Conservation (phyloP, 2,797 vertebrate species). For the Myotis findleyi region DNA sequence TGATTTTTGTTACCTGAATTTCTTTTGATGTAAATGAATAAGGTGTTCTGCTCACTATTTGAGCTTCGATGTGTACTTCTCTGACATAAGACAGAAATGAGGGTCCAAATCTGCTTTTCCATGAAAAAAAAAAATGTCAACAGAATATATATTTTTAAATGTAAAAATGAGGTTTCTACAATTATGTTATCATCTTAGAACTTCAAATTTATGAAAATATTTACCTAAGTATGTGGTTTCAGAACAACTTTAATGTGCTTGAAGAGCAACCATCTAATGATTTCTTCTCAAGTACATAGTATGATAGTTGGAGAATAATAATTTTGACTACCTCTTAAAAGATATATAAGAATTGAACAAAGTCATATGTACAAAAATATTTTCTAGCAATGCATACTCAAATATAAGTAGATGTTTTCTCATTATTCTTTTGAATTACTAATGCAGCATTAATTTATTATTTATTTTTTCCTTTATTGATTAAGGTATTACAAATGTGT, state of each 20-base stretch:
- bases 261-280: not conserved
- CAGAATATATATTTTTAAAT: conserved; percentile 54
- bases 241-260: not conserved
- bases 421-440: conserved; percentile 34
- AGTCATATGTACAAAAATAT: not conserved
- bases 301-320: not conserved
- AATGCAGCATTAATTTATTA: not conserved
- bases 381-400: conserved; percentile 21
- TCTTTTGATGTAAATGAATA: conserved; percentile 46
- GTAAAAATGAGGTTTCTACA: conserved; percentile 39
- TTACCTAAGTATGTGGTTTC: not conserved
- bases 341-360: conserved; percentile 8
- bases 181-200: not conserved
- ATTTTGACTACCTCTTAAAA: conserved; percentile 24
- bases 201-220: conserved; percentile 25
- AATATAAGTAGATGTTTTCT: conserved; percentile 28
- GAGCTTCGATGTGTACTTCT: conserved; percentile 14
- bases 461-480: no score
- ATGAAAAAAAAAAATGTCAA: not conserved
- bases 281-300: conserved; percentile 14
- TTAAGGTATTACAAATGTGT: no score
- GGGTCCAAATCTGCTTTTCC: conserved; percentile 20
- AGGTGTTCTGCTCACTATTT: not conserved
- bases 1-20: conserved; percentile 36
- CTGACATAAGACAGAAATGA: conserved; percentile 36